Base-by-base conservation (phyloP, 2,797 vertebrate species). In the Tympanoctomys barrerae region DNA sequence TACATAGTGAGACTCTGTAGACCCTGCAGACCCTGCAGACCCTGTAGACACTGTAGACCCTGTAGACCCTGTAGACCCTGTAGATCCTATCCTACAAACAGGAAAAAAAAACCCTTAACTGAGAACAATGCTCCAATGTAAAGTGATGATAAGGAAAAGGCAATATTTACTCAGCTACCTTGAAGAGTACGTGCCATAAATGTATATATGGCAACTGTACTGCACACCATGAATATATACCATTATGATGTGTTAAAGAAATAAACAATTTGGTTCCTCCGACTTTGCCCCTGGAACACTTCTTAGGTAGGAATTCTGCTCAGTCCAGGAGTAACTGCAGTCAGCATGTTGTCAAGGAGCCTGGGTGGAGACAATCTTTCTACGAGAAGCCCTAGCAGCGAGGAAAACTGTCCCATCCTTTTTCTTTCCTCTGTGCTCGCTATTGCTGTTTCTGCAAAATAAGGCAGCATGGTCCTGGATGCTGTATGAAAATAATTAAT, bases 371-470 rank as follows among this genome's bases (percentile, higher is more conserved):
- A 26, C 8, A 7, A 4, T 59, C 21, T 89, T 83, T 66, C 18
- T 2, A 13, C 2, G 4, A 21, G 46, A 16, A 3, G 59, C 0
- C 4, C 2, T 10, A 6, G 78, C 46, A 39, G 12, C 22, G 12
- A 26, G 5, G 22, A 13, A 36, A 22, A 78, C 21, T 52, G 10
- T 39, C 28, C 33, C 6, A 6, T 16, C 3, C 26, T 14, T 26
- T 13, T 26, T 36, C 18, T 64, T 24, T 9, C 16, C 18, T 49
- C 7, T 1, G 7, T 8, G 5, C 52, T 57, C 46, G 10, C 24
- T 31, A 1, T 33, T 14, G 57, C 59, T 68, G 9, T 46, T 86
- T 70, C 75, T 89, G 18, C 19, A 59, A 36, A 19, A 5, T 57
- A 64, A 62, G 5, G n/a, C 12, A 49, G 16, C 24, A 42, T 8